Conservation (phyloP, 2,113 vertebrate species). For the Notarius lentiginosus region DNA sequence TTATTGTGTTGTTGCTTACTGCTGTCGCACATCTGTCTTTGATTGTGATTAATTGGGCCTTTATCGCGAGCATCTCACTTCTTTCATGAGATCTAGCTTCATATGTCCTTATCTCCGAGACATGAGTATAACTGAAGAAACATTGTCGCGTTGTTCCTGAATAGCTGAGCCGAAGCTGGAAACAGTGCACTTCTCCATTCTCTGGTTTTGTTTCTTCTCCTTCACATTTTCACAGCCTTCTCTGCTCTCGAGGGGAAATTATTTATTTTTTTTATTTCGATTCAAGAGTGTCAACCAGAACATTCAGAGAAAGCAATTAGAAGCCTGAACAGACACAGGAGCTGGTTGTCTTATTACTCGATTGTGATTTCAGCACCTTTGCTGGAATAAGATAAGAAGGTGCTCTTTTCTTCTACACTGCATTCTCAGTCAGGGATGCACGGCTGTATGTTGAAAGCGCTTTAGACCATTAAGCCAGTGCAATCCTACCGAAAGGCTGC, state of each 20-base stretch:
- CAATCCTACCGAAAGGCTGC: conserved; percentile 71
- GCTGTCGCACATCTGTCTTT: conserved; percentile 63
- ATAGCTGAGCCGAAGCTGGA: background rate
- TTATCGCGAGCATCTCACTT: conserved; percentile 21
- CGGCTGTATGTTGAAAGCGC: conserved; percentile 66
- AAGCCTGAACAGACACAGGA: conserved; percentile 65
- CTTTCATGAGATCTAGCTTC: background rate
- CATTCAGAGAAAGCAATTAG: conserved; percentile 63
- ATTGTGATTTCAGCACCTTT: conserved; percentile 53
- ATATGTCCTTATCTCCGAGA: background rate
- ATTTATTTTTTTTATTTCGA: conserved; percentile 48
- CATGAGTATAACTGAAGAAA: background rate
- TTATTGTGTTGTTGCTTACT: conserved; percentile 60
- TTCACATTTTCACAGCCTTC: conserved; percentile 6
- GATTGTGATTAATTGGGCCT: conserved; percentile 67
- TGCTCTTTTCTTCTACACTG: background rate
- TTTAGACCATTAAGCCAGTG: conserved; percentile 70
- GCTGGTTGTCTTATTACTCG: conserved; percentile 60
- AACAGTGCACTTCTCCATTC: background rate
- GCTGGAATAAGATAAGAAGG: background rate
- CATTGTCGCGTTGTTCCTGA: background rate
- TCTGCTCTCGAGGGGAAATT: background rate
- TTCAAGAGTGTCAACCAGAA: conserved; percentile 62
- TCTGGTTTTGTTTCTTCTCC: conserved; percentile 4
- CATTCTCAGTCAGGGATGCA: conserved; percentile 27